Evolutionary conservation across 2,113 vertebrate species (phyloP), one percentile per base, ranked within the genome.

Genomic region (Cyprinodon variegatus): DNA sequence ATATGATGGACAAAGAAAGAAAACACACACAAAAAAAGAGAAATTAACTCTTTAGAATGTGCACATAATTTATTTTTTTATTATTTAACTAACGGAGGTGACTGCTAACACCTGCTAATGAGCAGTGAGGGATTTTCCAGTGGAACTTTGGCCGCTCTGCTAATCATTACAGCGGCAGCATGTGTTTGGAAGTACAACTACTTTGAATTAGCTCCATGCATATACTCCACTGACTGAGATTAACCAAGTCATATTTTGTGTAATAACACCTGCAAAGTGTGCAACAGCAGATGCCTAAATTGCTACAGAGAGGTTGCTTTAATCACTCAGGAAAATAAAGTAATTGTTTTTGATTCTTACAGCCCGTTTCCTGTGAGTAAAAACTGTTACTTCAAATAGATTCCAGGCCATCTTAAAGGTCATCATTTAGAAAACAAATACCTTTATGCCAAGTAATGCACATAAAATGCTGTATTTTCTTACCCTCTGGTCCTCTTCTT

Each of bases 401-500:
- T 66, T 15, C 15, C 43, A 45, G 45, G n/a, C 10, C 11, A 10
- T 72, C 45, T 61, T 38, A 50, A 60, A 36, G 40, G 60, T 62
- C 36, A 70, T 46, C 66, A 62, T 29, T 70, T 14, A 36, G 41
- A 10, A 3, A 17, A 64, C 48, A 6, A 1, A 20, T 1, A 61
- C 9, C 57, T 38, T 38, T 1, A 72, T 38, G 12, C 50, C 8
- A 20, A 20, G 14, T 57, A 9, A 1, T 2, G 8, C 20, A 20
- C 50, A 57, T 57, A 57, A 71, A 60, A 3, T 40, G 45, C 9
- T 22, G 11, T 59, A 12, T 69, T 12, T 84, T 82, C 94, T 94
- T 95, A 99, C 98, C 95, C 97, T 94, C 90, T 99, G 98, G 93
- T 99, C 98, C 86, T 99, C 98, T 91, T 99, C 98, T 94, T 99